Evolutionary conservation across 2,888 invertebrate species (phyloP).

Genomic region (Nasonia oneida): DNA sequence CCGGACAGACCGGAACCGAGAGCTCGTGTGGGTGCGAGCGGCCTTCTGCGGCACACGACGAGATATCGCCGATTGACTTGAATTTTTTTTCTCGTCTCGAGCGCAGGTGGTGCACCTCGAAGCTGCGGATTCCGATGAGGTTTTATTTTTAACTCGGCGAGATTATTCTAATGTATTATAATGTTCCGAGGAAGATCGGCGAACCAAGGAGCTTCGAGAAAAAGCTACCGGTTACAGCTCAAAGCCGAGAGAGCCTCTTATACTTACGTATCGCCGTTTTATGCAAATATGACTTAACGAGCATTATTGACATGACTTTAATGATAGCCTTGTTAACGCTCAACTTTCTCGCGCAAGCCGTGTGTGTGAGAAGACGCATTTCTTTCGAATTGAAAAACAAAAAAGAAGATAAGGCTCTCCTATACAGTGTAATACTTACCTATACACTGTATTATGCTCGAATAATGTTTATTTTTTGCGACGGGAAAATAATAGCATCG

Average conservation of each 20-base stretch:
- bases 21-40: neutral
- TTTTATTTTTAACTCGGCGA: neutral
- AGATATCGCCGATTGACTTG: neutral
- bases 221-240: neutral
- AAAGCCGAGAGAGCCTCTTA: neutral
- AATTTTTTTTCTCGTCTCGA: neutral
- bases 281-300: slow-evolving; percentile 34
- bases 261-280: neutral
- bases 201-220: neutral
- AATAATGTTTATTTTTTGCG: neutral
- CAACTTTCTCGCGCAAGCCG: neutral
- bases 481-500: neutral
- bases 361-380: neutral
- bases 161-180: neutral
- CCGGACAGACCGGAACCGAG: slow-evolving; percentile 5
- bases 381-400: neutral
- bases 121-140: neutral
- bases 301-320: slow-evolving; percentile 16
- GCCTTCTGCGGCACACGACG: neutral
- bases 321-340: neutral
- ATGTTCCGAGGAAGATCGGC: too few species aligned
- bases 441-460: neutral
- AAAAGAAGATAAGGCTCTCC: neutral
- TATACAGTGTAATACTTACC: too few species aligned
- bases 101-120: neutral